Base-by-base conservation (phyloP, 1,140 invertebrate species). In the Orchestia grillus region DNA sequence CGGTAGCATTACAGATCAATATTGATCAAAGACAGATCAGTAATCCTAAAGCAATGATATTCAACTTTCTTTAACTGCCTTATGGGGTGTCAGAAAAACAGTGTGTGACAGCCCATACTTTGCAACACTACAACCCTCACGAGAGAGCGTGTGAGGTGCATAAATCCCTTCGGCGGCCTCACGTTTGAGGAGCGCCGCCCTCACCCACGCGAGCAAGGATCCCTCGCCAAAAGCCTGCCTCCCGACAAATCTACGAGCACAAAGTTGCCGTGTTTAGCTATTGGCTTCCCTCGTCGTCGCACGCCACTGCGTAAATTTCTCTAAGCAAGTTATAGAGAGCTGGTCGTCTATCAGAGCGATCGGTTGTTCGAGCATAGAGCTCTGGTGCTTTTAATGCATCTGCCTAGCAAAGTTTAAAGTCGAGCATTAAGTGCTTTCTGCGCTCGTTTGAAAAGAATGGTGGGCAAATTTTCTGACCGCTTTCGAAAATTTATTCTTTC, bases 251-350 rank as follows among this genome's bases (percentile, higher is more conserved):
- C 62, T 77, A 77, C 36, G 62, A 77, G 62, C 62, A 77, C 62
- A 77, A 77, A 77, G 62, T 77, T 77, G 62, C 62, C 62, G 62
- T 77, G 62, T 77, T 77, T 77, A 77, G 62, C 62, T 77, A 77
- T 77, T 77, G 62, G 62, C 62, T 77, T 77, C 62, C 62, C 11
- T 77, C 62, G 62, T 77, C 62, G 62, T 36, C 62, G 62, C 28
- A 77, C 62, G 28, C 11, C 62, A 77, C 62, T 77, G 62, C 62
- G 62, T 77, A 77, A 77, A 77, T 77, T 77, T 77, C 62, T 77
- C 62, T 77, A 15, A 77, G 62, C 62, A 77, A 77, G 62, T 77
- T 77, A 77, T 77, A 77, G 62, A 77, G 62, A 77, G 62, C 62
- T 77, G 62, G 62, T 36, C 62, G 62, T 77, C 62, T 36, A 77